Evolutionary conservation across 1,140 invertebrate species (phyloP).

Genomic region (Trichogramma pretiosum): DNA sequence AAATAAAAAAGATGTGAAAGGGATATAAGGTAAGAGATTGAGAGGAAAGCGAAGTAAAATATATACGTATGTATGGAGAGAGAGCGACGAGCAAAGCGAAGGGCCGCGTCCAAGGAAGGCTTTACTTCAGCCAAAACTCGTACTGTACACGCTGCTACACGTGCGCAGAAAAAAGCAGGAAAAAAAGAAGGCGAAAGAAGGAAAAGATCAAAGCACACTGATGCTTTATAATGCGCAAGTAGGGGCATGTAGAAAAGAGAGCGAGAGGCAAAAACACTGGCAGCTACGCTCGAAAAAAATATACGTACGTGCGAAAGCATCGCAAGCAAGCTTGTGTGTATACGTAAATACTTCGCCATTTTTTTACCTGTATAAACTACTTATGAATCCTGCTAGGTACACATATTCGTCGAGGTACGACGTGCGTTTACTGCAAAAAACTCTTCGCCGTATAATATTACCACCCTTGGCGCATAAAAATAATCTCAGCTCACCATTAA

Average conservation of each 20-base stretch:
- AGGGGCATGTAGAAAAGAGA: background rate
- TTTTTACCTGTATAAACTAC: too few species aligned
- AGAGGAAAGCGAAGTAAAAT: background rate
- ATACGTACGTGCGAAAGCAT: background rate
- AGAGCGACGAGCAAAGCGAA: background rate
- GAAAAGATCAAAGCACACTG: slow-evolving; percentile 15
- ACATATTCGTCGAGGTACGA: too few species aligned
- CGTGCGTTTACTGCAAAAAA: too few species aligned
- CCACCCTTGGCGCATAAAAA: too few species aligned
- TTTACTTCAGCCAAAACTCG: too few species aligned
- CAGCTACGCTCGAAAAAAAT: too few species aligned
- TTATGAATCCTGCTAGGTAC: too few species aligned
- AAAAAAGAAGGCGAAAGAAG: background rate
- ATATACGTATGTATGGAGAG: background rate
- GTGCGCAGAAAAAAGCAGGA: background rate
- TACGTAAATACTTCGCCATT: too few species aligned
- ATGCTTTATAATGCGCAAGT: slow-evolving; percentile 4
- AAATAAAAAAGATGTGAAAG: background rate
- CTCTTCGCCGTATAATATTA: too few species aligned
- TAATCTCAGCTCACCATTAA: too few species aligned
- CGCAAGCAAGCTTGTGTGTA: background rate
- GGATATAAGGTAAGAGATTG: background rate
- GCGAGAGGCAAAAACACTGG: background rate
- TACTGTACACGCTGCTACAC: too few species aligned
- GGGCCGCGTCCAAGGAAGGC: background rate